These are phyloP conservation scores for Monarcha castaneiventris DNA, from an alignment of 2,113 vertebrate species.

Conservation along the genomic window DNA sequence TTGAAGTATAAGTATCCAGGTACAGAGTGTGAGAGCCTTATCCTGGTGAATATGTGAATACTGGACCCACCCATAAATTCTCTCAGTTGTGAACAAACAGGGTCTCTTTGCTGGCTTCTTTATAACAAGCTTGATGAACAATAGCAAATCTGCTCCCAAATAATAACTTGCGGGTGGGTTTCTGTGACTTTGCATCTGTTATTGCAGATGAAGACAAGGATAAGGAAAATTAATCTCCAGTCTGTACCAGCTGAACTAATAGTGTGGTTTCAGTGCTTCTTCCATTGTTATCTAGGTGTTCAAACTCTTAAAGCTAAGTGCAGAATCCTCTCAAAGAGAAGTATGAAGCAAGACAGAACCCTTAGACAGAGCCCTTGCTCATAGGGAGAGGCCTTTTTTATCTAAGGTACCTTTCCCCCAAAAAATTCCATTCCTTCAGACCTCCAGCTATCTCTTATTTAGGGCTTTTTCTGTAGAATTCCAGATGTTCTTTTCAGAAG, in stretches of 20 bases:
- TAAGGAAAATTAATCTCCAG: neutral
- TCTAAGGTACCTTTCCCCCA: neutral
- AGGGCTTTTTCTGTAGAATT: neutral
- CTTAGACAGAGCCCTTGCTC: neutral
- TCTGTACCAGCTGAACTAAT: neutral
- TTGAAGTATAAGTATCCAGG: neutral
- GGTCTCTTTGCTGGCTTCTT: neutral
- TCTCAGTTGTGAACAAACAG: neutral
- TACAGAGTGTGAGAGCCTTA: neutral
- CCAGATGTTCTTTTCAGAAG: neutral
- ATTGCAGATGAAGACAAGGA: neutral
- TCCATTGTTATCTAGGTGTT: neutral
- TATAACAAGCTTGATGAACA: neutral
- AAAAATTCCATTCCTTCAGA: neutral
- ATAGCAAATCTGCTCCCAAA: rapidly evolving
- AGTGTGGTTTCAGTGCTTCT: neutral
- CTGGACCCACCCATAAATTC: neutral
- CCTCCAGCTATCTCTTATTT: neutral
- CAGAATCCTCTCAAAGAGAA: neutral
- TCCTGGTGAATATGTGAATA: neutral
- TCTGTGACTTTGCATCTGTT: neutral
- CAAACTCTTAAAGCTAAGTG: neutral
- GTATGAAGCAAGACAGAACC: neutral
- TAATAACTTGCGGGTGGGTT: neutral
- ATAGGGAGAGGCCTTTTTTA: neutral